phyloP scores from a whole-genome alignment of 2,797 vertebrate genomes.

The Darevskia nairensis region DNA sequence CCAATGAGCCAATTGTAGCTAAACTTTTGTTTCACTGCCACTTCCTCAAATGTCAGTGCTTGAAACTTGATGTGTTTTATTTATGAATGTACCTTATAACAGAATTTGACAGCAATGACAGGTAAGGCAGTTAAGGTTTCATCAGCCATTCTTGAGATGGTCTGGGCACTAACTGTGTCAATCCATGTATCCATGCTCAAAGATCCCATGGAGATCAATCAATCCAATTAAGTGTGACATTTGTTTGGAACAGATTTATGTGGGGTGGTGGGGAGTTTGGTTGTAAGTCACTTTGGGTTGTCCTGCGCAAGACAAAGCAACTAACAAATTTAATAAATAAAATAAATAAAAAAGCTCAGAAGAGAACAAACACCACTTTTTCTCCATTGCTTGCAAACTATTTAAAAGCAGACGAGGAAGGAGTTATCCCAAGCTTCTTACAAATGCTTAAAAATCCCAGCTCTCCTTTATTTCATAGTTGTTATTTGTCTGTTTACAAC shows the following conservation, averaged over 20 bases:
- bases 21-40: slow-evolving; percentile 36
- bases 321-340: no score
- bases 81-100: slow-evolving; percentile 47
- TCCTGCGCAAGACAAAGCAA: no score
- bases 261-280: no score
- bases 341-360: no score
- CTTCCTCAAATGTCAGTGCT: slow-evolving; percentile 17
- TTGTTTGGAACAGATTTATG: no score
- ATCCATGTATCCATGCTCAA: no score
- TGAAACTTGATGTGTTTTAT: slow-evolving; percentile 19
- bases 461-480: no score
- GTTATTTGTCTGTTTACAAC: neutral
- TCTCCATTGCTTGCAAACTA: neutral
- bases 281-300: no score
- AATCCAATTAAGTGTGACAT: neutral
- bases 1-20: slow-evolving; percentile 18
- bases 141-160: slow-evolving; percentile 2
- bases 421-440: slow-evolving; percentile 29
- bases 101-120: slow-evolving; percentile 32
- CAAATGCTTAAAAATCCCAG: slow-evolving; percentile 32
- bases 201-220: no score
- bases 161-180: neutral
- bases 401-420: slow-evolving; percentile 31
- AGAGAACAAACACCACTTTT: slow-evolving; percentile 8
- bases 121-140: neutral